A percentile compares a stretch with the other conserved stretches of the same genome.
Evolutionary conservation across 2,113 vertebrate species (phyloP).

Genomic region (Brachirus orientalis): DNA sequence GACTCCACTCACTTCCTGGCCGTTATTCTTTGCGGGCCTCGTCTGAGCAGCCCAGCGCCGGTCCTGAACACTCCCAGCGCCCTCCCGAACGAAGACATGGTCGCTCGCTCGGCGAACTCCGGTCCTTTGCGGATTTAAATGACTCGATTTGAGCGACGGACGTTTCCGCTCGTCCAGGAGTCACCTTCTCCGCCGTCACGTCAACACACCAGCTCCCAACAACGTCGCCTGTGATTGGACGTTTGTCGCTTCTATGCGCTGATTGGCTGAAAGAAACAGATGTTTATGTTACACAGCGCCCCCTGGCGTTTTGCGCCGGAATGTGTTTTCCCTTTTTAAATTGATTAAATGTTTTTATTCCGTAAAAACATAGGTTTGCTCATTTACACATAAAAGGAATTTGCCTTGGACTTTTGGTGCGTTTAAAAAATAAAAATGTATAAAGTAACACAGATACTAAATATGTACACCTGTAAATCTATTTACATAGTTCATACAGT

Average conservation of each 20-base stretch:
- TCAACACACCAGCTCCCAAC: conserved; percentile 23
- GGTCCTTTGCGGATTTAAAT: background rate
- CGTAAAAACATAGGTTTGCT: too few relatives aligned
- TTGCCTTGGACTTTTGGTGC: too few relatives aligned
- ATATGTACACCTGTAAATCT: too few relatives aligned
- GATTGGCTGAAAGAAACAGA: conserved; percentile 33
- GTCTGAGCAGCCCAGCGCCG: conserved; percentile 45
- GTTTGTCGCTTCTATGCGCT: background rate
- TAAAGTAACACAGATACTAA: too few relatives aligned
- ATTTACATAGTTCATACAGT: too few relatives aligned
- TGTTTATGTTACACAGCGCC: conserved; percentile 4
- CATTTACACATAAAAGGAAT: too few relatives aligned
- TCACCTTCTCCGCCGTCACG: conserved; percentile 74
- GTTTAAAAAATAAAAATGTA: too few relatives aligned
- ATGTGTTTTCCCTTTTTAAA: accelerated
- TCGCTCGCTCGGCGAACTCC: background rate
- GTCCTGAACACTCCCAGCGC: conserved; percentile 61
- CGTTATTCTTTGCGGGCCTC: conserved; percentile 49
- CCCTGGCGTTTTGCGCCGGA: background rate
- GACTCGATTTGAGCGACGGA: background rate
- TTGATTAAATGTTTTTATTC: too few relatives aligned
- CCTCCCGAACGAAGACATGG: conserved; percentile 75
- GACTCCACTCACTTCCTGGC: conserved; percentile 68
- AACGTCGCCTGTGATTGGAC: conserved; percentile 70
- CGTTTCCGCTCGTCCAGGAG: conserved; percentile 29